These are phyloP conservation scores for Ophioninae sp. DNA, from an alignment of 2,888 invertebrate genomes.

Conservation along the genomic window DNA sequence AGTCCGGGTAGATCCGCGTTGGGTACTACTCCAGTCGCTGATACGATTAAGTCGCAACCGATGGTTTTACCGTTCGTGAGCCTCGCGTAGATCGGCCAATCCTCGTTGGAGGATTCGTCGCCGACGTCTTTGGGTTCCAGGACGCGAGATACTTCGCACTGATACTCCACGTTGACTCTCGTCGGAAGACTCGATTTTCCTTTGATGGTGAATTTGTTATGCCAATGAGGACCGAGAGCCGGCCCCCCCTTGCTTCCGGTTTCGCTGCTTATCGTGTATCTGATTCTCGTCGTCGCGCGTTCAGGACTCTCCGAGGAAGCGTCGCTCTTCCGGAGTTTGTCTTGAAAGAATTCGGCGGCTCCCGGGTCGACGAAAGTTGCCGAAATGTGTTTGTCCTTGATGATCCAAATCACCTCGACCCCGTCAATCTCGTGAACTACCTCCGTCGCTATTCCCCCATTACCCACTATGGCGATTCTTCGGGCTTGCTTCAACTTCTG, in stretches of 20 bases:
- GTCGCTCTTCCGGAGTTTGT: constrained; percentile 74
- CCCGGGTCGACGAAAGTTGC: constrained; percentile 98
- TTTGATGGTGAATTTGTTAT: constrained; percentile 85
- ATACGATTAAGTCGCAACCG: constrained; percentile 95
- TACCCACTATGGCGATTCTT: constrained; percentile 93
- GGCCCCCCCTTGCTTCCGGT: constrained; percentile 86
- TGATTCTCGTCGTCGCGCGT: constrained; percentile 82
- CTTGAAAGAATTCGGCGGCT: constrained; percentile 95
- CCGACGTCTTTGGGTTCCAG: constrained; percentile 84
- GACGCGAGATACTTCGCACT: constrained; percentile 83
- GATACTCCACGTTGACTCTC: constrained; percentile 80
- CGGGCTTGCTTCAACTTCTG: constrained; percentile 86
- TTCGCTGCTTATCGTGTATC: constrained; percentile 85
- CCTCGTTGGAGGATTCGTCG: constrained; percentile 73
- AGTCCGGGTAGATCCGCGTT: constrained; percentile 84
- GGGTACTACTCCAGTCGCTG: constrained; percentile 96
- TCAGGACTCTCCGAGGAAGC: neutral
- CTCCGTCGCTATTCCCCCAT: constrained; percentile 99
- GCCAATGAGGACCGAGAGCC: constrained; percentile 99
- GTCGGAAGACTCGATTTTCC: constrained; percentile 82
- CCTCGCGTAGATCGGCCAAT: constrained; percentile 88
- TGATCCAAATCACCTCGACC: constrained; percentile 95
- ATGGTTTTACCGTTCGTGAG: constrained; percentile 88
- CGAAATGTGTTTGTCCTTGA: constrained; percentile 95
- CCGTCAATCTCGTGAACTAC: constrained; percentile 93